phyloP scores from a whole-genome alignment of 1,140 invertebrate genomes.

The Andricus grossulariae region DNA sequence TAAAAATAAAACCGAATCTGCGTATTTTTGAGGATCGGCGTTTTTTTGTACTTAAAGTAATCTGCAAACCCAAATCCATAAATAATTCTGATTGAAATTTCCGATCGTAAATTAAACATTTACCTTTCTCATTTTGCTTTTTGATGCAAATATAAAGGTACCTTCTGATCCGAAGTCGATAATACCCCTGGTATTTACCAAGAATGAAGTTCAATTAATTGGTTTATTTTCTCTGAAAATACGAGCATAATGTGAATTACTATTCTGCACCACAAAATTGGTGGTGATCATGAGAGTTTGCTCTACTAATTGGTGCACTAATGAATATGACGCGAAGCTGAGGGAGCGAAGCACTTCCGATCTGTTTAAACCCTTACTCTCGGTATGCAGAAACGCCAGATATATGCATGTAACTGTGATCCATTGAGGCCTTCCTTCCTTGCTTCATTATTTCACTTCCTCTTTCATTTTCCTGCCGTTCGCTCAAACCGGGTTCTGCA shows the following conservation, averaged over 20 bases:
- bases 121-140: not conserved
- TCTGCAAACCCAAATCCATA: no score
- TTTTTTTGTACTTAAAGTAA: no score
- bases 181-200: not conserved
- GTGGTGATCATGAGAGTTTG: slow-evolving; percentile 40
- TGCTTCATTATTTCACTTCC: slow-evolving; percentile 49
- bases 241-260: not conserved
- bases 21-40: no score
- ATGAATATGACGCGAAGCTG: slow-evolving; percentile 51
- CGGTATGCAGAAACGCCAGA: not conserved
- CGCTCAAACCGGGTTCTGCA: slow-evolving; percentile 34
- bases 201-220: not conserved
- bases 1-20: no score
- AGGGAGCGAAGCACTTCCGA: slow-evolving; percentile 47
- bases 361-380: slow-evolving; percentile 45
- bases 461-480: slow-evolving; percentile 8
- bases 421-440: slow-evolving; percentile 46
- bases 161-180: not conserved
- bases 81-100: not conserved
- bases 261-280: slow-evolving; percentile 13
- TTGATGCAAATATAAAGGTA: not conserved
- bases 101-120: not conserved
- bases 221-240: not conserved
- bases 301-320: slow-evolving; percentile 52
- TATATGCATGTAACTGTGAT: slow-evolving; percentile 43